phyloP scores from a whole-genome alignment of 2,888 invertebrate species.

The Mimachlamys varia region DNA sequence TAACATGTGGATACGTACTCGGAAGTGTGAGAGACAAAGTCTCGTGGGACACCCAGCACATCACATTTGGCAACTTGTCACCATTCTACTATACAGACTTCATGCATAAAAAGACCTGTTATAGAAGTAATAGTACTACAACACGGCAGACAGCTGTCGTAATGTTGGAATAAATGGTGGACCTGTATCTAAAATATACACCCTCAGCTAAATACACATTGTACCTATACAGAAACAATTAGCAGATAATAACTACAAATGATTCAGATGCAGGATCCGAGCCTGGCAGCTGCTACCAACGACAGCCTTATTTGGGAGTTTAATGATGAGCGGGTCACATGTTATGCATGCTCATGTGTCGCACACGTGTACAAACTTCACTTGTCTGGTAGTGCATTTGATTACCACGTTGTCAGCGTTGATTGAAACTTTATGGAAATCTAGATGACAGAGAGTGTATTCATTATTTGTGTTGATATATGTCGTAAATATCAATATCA shows the following conservation, averaged over 20 bases:
- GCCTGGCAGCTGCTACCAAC: neutral
- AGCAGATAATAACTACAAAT: conserved; percentile 22
- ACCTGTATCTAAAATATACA: no score
- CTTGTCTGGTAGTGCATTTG: neutral
- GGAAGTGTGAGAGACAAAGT: conserved; percentile 12
- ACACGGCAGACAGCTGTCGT: neutral
- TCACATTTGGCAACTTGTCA: neutral
- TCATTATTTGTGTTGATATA: no score
- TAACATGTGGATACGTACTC: neutral
- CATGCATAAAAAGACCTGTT: neutral
- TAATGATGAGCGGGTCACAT: neutral
- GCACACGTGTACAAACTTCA: neutral
- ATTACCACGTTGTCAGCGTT: neutral
- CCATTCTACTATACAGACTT: neutral
- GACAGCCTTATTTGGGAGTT: neutral
- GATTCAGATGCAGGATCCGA: neutral
- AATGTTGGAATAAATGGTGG: no score
- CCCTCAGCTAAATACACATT: neutral
- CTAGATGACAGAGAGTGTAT: neutral
- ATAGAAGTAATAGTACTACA: neutral
- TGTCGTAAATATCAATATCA: neutral
- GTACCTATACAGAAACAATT: neutral
- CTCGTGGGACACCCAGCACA: neutral
- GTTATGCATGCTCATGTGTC: neutral
- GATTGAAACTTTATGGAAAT: neutral